Evolutionary conservation across 2,888 invertebrate species (phyloP).

Genomic region (Stenotaenia linearis): DNA sequence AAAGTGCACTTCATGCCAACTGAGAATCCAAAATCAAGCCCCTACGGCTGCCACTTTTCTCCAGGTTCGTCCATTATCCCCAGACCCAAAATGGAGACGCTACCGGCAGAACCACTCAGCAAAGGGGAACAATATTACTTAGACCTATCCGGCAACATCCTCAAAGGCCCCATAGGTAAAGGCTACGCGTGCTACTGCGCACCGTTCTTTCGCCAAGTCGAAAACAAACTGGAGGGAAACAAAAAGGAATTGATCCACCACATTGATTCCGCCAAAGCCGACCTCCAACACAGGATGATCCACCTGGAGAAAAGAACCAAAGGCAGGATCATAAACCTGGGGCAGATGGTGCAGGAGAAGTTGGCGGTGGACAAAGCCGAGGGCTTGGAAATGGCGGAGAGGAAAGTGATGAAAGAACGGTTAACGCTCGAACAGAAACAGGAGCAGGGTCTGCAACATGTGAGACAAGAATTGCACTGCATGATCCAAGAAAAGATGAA

Average conservation of each 20-base stretch:
- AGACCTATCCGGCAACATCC: conserved; percentile 88
- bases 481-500: conserved; percentile 41
- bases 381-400: conserved; percentile 60
- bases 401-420: conserved; percentile 56
- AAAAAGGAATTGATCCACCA: conserved; percentile 71
- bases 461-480: conserved; percentile 43
- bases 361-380: conserved; percentile 59
- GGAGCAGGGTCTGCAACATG: conserved; percentile 39
- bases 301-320: conserved; percentile 68
- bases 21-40: conserved; percentile 45
- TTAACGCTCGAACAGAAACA: conserved; percentile 50
- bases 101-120: conserved; percentile 76
- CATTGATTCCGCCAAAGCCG: conserved; percentile 72
- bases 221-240: conserved; percentile 68
- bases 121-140: conserved; percentile 90
- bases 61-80: conserved; percentile 83
- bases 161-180: conserved; percentile 90
- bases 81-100: conserved; percentile 73
- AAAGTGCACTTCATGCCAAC: conserved; percentile 46
- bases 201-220: conserved; percentile 82
- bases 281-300: conserved; percentile 72
- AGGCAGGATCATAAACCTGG: conserved; percentile 60
- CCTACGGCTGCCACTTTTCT: conserved; percentile 86
- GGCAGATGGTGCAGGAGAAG: conserved; percentile 55
- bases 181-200: conserved; percentile 90